Conservation (phyloP, 2,888 invertebrate species). For the Agrochola macilenta region DNA sequence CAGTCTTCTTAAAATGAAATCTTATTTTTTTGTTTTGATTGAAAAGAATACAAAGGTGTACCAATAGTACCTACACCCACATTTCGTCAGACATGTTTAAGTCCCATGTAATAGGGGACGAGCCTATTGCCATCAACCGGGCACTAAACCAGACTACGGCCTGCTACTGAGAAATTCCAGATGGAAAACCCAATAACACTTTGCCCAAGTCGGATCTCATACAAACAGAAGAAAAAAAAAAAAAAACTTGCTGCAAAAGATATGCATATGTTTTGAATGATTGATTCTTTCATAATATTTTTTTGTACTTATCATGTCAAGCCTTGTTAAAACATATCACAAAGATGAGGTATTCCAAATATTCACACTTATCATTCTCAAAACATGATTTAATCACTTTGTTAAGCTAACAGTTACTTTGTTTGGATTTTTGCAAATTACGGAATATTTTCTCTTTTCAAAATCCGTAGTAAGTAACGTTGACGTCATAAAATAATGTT, state of each 20-base stretch:
- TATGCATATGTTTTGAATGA: neutral
- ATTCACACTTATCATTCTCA: conserved; percentile 38
- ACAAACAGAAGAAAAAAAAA: too few relatives aligned
- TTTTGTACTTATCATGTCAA: neutral
- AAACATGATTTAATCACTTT: conserved; percentile 32
- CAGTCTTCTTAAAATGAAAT: too few relatives aligned
- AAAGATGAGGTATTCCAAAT: conserved; percentile 25
- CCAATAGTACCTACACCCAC: too few relatives aligned
- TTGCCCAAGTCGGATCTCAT: too few relatives aligned
- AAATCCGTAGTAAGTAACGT: neutral
- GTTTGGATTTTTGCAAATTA: conserved; percentile 14
- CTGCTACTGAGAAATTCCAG: too few relatives aligned
- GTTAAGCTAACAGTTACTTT: conserved; percentile 24
- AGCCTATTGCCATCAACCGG: too few relatives aligned
- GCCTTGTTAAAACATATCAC: conserved; percentile 9
- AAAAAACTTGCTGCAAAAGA: neutral
- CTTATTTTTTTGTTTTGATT: too few relatives aligned
- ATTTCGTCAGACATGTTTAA: too few relatives aligned
- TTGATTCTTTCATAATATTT: neutral
- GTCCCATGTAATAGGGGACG: too few relatives aligned
- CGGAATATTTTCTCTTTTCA: conserved; percentile 1
- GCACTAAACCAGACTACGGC: too few relatives aligned
- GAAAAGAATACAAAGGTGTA: neutral
- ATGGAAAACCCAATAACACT: too few relatives aligned
- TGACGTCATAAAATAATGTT: neutral